Conservation (phyloP, 2,888 invertebrate genomes). For the Spodoptera exigua region DNA sequence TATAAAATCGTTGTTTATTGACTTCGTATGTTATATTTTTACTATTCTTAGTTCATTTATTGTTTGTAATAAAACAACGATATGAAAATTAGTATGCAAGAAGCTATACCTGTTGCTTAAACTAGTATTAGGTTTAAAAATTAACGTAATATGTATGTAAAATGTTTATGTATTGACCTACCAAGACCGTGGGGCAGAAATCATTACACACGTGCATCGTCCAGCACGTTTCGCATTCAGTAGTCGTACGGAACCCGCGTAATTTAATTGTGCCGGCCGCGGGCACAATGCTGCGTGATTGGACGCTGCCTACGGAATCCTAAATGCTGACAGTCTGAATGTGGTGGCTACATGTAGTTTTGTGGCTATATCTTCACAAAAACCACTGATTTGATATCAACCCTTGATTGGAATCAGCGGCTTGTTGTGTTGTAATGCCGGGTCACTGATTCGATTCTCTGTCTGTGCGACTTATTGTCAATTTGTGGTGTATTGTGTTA, state of each 20-base stretch:
- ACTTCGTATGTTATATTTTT: no score
- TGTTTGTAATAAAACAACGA: no score
- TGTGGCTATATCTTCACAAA: constrained; percentile 25
- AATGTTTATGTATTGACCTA: no score
- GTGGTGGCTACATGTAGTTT: constrained; percentile 35
- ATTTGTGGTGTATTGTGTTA: constrained; percentile 6
- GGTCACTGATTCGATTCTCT: constrained; percentile 25
- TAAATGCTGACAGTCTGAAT: constrained; percentile 60
- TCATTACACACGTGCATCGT: constrained; percentile 25
- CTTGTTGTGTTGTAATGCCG: constrained; percentile 15
- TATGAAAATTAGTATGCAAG: no score
- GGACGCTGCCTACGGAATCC: constrained; percentile 70
- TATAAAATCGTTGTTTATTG: no score
- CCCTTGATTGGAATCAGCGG: constrained; percentile 22
- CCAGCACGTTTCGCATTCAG: constrained; percentile 57
- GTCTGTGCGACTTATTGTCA: constrained; percentile 9
- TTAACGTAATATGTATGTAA: no score
- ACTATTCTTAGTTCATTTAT: no score
- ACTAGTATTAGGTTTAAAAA: no score
- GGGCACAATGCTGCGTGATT: constrained; percentile 82
- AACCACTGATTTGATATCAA: constrained; percentile 44
- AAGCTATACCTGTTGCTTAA: no score
- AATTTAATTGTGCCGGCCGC: constrained; percentile 66
- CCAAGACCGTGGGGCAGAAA: neutral
- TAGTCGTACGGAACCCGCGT: constrained; percentile 61